These are phyloP conservation scores for Ivindomyrus marchei DNA, from an alignment of 2,113 vertebrate species.

Conservation along the genomic window DNA sequence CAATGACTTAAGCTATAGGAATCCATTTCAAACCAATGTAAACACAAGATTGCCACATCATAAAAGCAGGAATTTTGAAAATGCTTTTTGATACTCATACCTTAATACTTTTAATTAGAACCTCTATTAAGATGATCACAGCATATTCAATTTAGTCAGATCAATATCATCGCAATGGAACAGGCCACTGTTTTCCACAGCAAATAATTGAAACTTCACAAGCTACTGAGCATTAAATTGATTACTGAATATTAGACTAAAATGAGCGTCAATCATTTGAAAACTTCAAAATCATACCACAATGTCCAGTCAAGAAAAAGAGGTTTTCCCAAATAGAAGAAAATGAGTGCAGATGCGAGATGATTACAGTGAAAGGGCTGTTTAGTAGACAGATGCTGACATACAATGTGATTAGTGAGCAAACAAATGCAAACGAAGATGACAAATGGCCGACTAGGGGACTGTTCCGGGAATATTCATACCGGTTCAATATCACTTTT, in stretches of 20 bases:
- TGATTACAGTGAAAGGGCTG: background rate
- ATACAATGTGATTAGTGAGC: background rate
- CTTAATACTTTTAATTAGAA: background rate
- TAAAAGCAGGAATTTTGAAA: background rate
- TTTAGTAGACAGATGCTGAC: background rate
- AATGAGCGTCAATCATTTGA: background rate
- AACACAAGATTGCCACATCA: background rate
- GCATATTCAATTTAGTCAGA: background rate
- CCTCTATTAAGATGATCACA: background rate
- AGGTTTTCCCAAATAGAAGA: background rate
- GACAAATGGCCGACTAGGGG: background rate
- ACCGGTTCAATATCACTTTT: background rate
- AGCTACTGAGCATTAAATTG: background rate
- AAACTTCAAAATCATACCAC: background rate
- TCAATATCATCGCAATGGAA: background rate
- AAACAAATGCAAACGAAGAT: background rate
- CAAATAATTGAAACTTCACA: background rate
- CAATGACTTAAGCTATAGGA: background rate
- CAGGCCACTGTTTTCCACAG: background rate
- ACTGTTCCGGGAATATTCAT: background rate
- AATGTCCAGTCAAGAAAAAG: background rate
- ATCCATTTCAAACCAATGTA: background rate
- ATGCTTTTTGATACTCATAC: background rate
- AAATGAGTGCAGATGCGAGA: background rate
- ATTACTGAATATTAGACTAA: background rate